Evolutionary conservation across 2,888 invertebrate species (phyloP).

Genomic region (Icerya purchasi): DNA sequence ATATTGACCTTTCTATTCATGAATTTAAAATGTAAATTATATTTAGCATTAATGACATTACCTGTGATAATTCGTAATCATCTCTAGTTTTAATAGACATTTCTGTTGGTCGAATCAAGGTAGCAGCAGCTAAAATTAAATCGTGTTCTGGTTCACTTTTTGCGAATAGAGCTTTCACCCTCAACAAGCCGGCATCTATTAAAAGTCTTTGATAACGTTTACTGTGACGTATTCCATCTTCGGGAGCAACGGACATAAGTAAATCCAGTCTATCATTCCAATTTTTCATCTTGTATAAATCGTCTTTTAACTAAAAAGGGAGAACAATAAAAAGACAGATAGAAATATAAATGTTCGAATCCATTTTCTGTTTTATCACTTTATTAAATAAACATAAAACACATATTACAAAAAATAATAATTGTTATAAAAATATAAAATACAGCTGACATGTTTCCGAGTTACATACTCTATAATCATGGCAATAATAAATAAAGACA

Average conservation of each 20-base stretch:
- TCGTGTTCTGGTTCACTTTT: conserved; percentile 25
- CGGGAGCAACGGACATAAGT: conserved; percentile 25
- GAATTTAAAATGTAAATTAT: too few relatives aligned
- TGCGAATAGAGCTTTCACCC: conserved; percentile 32
- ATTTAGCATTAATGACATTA: too few relatives aligned
- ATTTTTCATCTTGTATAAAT: conserved; percentile 27
- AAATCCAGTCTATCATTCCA: conserved; percentile 35
- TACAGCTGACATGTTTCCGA: too few relatives aligned
- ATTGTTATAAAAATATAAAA: too few relatives aligned
- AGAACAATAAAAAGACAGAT: not conserved
- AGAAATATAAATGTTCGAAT: too few relatives aligned
- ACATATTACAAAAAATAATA: too few relatives aligned
- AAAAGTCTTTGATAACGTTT: conserved; percentile 26
- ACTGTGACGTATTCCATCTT: conserved; percentile 20
- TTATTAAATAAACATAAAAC: too few relatives aligned
- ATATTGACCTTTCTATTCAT: too few relatives aligned
- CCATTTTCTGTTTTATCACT: too few relatives aligned
- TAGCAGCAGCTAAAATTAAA: conserved; percentile 33
- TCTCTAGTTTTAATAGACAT: conserved; percentile 33
- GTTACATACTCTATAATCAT: too few relatives aligned
- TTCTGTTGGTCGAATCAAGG: conserved; percentile 40
- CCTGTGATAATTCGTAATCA: conserved; percentile 37
- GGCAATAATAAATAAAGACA: too few relatives aligned
- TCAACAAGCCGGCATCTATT: conserved; percentile 29
- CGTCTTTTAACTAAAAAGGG: conserved; percentile 15